phyloP scores from a whole-genome alignment of 2,888 invertebrate genomes.

The Plebejus melissa region DNA sequence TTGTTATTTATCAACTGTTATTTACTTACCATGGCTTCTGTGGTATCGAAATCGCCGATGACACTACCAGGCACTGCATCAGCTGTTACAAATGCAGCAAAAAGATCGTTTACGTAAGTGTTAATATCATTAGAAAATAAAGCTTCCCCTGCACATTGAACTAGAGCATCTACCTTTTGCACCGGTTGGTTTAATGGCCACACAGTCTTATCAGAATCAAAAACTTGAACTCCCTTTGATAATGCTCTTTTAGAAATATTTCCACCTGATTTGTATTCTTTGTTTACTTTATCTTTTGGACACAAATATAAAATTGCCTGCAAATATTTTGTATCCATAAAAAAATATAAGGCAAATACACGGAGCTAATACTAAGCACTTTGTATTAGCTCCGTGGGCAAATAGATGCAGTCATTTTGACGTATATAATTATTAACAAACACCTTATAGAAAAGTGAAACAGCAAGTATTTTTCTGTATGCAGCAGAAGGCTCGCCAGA shows the following conservation, averaged over 20 bases:
- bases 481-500: conserved; percentile 77
- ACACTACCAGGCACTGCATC: conserved; percentile 75
- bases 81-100: conserved; percentile 84
- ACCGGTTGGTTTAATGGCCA: conserved; percentile 88
- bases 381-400: too few relatives aligned
- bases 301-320: conserved; percentile 78
- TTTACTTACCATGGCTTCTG: conserved; percentile 81
- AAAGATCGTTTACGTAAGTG: conserved; percentile 81
- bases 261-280: conserved; percentile 78
- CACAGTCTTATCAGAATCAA: conserved; percentile 81
- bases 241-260: conserved; percentile 78
- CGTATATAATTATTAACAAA: not conserved
- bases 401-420: too few relatives aligned
- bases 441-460: conserved; percentile 81
- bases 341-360: too few relatives aligned
- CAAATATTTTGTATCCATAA: conserved; percentile 32
- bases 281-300: conserved; percentile 67
- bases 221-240: conserved; percentile 85
- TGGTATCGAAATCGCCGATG: conserved; percentile 80
- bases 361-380: too few relatives aligned
- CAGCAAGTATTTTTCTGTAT: conserved; percentile 79
- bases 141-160: conserved; percentile 86
- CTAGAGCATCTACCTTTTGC: conserved; percentile 84
- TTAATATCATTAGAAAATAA: conserved; percentile 87
- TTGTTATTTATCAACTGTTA: not conserved